Evolutionary conservation across 2,113 vertebrate species (phyloP).

Genomic region (Halcyon malimbica): DNA sequence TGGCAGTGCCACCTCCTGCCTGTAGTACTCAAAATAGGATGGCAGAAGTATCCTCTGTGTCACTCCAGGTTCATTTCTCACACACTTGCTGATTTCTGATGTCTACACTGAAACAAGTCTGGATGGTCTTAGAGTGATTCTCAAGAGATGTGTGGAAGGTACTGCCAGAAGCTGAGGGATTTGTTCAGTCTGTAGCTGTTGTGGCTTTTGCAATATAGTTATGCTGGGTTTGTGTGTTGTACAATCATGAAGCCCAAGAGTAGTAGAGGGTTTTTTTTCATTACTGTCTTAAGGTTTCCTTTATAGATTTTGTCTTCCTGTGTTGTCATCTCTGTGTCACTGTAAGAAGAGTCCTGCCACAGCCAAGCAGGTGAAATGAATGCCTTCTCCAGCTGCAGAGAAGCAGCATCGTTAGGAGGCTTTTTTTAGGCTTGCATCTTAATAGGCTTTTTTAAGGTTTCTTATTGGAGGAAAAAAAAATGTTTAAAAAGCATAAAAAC

Average conservation of each 20-base stretch:
- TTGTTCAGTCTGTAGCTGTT: rapidly evolving
- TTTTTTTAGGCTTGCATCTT: neutral
- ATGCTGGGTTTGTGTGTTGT: neutral
- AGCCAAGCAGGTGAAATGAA: neutral
- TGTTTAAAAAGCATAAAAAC: neutral
- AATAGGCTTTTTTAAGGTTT: slow-evolving; percentile 6
- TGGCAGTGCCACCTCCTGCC: neutral
- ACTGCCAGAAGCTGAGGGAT: neutral
- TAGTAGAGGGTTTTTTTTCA: neutral
- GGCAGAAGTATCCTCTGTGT: neutral
- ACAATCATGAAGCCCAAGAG: neutral
- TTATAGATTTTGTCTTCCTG: neutral
- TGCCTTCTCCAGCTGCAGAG: neutral
- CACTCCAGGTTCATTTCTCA: neutral
- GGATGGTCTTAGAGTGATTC: neutral
- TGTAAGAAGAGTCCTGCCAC: neutral
- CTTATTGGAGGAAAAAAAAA: neutral
- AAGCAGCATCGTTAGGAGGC: neutral
- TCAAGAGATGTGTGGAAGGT: neutral
- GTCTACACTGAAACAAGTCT: neutral
- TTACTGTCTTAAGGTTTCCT: neutral
- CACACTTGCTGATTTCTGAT: neutral
- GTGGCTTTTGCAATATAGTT: neutral
- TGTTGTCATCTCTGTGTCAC: neutral
- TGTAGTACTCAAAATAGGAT: rapidly evolving